Percentiles rank a stretch among this genome's conserved stretches.
phyloP scores from a whole-genome alignment of 2,797 vertebrate genomes.

The Rousettus madagascariensis region DNA sequence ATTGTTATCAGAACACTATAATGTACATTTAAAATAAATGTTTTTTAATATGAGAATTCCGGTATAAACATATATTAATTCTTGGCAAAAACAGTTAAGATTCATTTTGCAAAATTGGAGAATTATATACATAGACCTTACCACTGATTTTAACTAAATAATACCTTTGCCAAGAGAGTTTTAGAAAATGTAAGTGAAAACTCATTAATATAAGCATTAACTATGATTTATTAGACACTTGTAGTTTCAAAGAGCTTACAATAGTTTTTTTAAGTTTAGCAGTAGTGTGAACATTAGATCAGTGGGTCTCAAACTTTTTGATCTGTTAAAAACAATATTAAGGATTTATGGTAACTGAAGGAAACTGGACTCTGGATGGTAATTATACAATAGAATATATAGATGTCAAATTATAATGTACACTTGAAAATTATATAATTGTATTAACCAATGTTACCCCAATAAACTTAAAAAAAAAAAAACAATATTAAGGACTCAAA shows the following conservation, averaged over 20 bases:
- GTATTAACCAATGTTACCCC: too few species aligned
- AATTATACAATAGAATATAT: too few species aligned
- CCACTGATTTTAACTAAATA: conserved; percentile 7
- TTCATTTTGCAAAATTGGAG: not conserved
- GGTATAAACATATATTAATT: not conserved
- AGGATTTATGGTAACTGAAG: not conserved
- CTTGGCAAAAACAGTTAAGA: conserved; percentile 14
- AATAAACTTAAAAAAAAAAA: not conserved
- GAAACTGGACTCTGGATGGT: too few species aligned
- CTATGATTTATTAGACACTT: not conserved
- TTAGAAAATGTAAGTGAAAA: not conserved
- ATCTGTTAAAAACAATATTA: conserved; percentile 47
- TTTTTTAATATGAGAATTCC: conserved; percentile 13
- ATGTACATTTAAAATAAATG: not conserved
- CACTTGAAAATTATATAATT: too few species aligned
- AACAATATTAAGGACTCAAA: conserved; percentile 7
- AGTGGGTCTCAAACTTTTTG: not conserved
- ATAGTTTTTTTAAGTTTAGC: not conserved
- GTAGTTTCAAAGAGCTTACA: conserved; percentile 21
- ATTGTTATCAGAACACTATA: not conserved
- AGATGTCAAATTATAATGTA: too few species aligned
- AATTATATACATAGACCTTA: conserved; percentile 26
- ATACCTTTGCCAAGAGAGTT: not conserved
- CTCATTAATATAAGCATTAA: conserved; percentile 29
- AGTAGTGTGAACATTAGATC: not conserved